Conservation (phyloP, 2,888 invertebrate genomes). For the Drosophila fulvimacula region DNA sequence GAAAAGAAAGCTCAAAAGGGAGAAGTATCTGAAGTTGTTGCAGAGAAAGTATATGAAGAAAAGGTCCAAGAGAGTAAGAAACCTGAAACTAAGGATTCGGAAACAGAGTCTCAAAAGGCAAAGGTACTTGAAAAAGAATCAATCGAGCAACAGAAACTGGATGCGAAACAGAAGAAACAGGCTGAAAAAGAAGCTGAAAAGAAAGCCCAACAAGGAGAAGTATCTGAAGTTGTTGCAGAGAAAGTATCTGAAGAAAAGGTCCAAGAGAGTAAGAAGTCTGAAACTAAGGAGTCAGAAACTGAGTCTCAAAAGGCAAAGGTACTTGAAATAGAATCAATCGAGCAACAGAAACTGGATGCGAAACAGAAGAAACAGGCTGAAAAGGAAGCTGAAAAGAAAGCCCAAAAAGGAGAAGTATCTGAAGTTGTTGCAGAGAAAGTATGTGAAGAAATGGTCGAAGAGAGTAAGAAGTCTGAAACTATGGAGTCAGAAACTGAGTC, state of each 20-base stretch:
- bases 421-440: slow-evolving; percentile 21
- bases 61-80: no score
- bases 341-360: slow-evolving; percentile 13
- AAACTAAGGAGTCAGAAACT: background rate
- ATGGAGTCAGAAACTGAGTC: background rate
- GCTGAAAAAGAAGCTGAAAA: no score
- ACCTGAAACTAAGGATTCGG: no score
- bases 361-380: slow-evolving; percentile 10
- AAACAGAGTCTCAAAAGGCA: no score
- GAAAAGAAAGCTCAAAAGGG: no score
- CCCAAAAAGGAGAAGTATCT: slow-evolving; percentile 16
- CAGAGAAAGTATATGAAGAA: no score
- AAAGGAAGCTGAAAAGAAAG: slow-evolving; percentile 2
- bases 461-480: slow-evolving; percentile 33
- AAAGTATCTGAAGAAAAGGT: background rate
- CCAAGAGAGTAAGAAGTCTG: background rate
- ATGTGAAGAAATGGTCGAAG: slow-evolving; percentile 16
- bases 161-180: no score
- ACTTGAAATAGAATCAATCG: slow-evolving; percentile 7
- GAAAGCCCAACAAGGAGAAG: no score
- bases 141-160: no score
- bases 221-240: background rate
- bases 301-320: slow-evolving; percentile 11
- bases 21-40: no score
- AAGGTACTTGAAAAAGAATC: no score